These are phyloP conservation scores for Pachydiplax longipennis DNA, from an alignment of 2,888 invertebrate species.

Conservation along the genomic window DNA sequence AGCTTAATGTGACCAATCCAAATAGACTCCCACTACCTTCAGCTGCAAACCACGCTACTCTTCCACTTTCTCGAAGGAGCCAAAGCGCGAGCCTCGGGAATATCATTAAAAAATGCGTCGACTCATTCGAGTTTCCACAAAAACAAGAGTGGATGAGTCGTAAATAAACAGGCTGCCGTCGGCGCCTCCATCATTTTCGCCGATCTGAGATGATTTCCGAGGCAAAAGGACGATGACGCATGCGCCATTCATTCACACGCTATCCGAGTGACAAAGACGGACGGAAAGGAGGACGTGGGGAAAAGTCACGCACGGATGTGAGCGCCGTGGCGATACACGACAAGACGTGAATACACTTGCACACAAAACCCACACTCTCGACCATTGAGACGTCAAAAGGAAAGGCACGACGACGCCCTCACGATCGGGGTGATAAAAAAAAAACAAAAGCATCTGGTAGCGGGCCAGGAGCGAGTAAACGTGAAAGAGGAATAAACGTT, in stretches of 20 bases:
- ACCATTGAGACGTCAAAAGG: background rate
- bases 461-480: background rate
- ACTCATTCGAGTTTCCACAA: background rate
- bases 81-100: background rate
- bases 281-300: background rate
- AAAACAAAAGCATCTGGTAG: background rate
- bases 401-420: background rate
- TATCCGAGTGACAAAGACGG: background rate
- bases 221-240: background rate
- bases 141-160: background rate
- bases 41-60: too few relatives aligned
- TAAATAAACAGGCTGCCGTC: background rate
- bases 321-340: background rate
- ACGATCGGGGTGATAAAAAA: background rate
- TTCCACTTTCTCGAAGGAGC: background rate
- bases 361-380: background rate
- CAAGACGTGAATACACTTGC: background rate
- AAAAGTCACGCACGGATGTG: background rate
- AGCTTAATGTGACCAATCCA: too few relatives aligned
- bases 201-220: background rate
- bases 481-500: background rate
- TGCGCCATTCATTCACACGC: background rate
- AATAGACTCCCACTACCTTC: too few relatives aligned
- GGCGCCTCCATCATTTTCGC: background rate
- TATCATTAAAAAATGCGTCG: background rate